Percentiles rank a stretch among this genome's conserved stretches.
These are phyloP conservation scores for Steinernema feltiae DNA, from an alignment of 1,140 invertebrate genomes.

Conservation along the genomic window DNA sequence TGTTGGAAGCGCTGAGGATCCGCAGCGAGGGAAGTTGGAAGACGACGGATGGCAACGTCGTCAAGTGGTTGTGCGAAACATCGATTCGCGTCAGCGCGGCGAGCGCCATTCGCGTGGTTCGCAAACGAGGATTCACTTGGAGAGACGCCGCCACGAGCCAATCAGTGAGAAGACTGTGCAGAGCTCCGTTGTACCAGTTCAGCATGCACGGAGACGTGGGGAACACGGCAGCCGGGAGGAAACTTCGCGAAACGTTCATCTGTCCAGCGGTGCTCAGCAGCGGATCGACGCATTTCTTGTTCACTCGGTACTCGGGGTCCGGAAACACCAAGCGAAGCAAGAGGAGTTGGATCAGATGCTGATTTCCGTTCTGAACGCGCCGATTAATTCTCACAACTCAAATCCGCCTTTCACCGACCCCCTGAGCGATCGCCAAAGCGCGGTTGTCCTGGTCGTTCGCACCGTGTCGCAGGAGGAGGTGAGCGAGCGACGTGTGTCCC, in stretches of 20 bases:
- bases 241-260: constrained; percentile 33
- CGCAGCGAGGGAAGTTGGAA: constrained; percentile 73
- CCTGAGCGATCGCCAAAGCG: constrained; percentile 65
- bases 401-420: background rate
- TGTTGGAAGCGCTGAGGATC: constrained; percentile 17
- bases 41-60: constrained; percentile 71
- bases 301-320: constrained; percentile 64
- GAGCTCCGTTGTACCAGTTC: constrained; percentile 76
- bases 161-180: constrained; percentile 69
- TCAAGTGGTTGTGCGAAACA: constrained; percentile 81
- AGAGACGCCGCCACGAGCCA: constrained; percentile 78
- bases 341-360: constrained; percentile 36
- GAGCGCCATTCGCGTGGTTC: constrained; percentile 64
- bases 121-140: constrained; percentile 74
- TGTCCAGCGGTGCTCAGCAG: constrained; percentile 10
- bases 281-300: constrained; percentile 72
- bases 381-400: background rate
- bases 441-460: constrained; percentile 78
- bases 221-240: constrained; percentile 66
- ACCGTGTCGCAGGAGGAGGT: constrained; percentile 67
- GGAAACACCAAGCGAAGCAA: constrained; percentile 36
- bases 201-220: constrained; percentile 81
- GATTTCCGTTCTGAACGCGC: constrained; percentile 23
- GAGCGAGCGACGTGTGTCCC: constrained; percentile 14
- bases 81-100: constrained; percentile 87